Conservation (phyloP, 35 echinoderm and acorn worm species). For the Anneissia japonica region DNA sequence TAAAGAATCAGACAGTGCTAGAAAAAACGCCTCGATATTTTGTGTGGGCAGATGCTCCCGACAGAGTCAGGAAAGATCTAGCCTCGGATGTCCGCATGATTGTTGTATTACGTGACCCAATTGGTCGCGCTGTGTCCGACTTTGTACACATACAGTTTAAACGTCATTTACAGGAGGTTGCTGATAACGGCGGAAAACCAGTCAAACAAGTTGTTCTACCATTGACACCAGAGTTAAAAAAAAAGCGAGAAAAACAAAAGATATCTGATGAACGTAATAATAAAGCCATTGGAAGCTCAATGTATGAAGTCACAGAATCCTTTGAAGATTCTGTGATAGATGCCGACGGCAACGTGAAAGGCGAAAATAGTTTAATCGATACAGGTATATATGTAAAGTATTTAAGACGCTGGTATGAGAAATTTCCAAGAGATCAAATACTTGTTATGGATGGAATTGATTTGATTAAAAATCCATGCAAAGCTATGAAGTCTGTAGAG, state of each 20-base stretch:
- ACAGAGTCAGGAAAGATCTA: conserved; percentile 21
- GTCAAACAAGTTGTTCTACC: not conserved
- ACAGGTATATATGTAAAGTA: conserved; percentile 59
- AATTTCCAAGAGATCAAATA: conserved; percentile 46
- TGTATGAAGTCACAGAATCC: conserved; percentile 31
- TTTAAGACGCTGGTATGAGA: conserved; percentile 46
- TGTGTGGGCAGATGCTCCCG: conserved; percentile 30
- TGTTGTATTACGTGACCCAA: conserved; percentile 51
- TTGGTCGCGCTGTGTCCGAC: conserved; percentile 50
- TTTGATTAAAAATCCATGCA: conserved; percentile 25
- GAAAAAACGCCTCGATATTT: conserved; percentile 67
- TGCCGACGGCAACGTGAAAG: conserved; percentile 28
- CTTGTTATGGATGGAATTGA: conserved; percentile 36
- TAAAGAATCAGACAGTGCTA: conserved; percentile 45
- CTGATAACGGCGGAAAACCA: not conserved
- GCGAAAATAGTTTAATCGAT: conserved; percentile 42
- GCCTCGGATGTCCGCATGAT: conserved; percentile 41
- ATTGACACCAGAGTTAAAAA: not conserved
- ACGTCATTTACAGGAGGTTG: not conserved
- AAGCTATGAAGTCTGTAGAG: conserved; percentile 18
- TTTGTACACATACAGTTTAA: conserved; percentile 21
- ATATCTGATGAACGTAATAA: not conserved
- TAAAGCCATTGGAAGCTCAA: not conserved
- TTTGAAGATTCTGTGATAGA: conserved; percentile 57
- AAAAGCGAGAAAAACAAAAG: not conserved